Percentiles rank a stretch among this genome's conserved stretches.
phyloP scores from a whole-genome alignment of 2,888 invertebrate genomes.

The Patella caerulea region DNA sequence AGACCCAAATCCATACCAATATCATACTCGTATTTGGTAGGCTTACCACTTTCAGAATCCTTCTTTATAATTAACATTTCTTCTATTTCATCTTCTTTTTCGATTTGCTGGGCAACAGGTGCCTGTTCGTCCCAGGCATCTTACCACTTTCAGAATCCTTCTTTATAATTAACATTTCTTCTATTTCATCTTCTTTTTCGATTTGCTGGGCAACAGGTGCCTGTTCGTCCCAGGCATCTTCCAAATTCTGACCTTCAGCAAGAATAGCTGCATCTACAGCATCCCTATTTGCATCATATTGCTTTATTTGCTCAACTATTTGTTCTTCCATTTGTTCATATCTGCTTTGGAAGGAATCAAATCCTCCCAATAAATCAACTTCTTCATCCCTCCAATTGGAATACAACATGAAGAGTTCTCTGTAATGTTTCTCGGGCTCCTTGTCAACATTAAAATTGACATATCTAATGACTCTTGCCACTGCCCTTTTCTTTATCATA shows the following conservation, averaged over 20 bases:
- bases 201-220: constrained; percentile 11
- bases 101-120: no score
- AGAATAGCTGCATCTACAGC: constrained; percentile 30
- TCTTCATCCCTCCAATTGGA: constrained; percentile 54
- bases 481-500: constrained; percentile 15
- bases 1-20: constrained; percentile 37
- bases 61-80: no score
- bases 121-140: no score
- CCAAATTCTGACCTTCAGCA: constrained; percentile 26
- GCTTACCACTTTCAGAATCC: no score
- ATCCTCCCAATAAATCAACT: constrained; percentile 19
- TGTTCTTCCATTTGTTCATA: constrained; percentile 10
- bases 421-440: constrained; percentile 50
- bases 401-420: constrained; percentile 53
- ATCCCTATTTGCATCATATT: constrained; percentile 31
- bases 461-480: constrained; percentile 31
- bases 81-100: no score
- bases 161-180: neutral
- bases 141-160: neutral
- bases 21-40: constrained; percentile 34
- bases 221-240: constrained; percentile 35
- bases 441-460: constrained; percentile 39
- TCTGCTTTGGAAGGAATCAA: neutral
- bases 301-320: constrained; percentile 25
- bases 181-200: neutral